Base-by-base conservation (phyloP, 2,888 invertebrate genomes). In the Acronicta alni region DNA sequence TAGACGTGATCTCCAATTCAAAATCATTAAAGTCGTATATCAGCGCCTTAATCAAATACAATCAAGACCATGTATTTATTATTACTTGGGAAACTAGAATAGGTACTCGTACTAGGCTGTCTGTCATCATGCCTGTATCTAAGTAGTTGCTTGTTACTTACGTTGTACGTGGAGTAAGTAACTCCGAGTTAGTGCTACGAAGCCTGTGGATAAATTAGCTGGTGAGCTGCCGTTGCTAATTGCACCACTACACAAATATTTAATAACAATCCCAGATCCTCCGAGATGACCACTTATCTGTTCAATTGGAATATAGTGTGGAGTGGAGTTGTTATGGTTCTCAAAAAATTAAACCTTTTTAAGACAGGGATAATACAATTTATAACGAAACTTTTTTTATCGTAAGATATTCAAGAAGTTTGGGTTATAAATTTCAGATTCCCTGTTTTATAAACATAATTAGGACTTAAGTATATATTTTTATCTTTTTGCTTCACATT, bases 191-290 rank as follows among this genome's bases (percentile, higher is more conserved):
- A 49, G 54, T 35, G 41, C 37, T 47, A 32, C 46, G 57, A 43
- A 38, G 38, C 54, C 48, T 51, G 67, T 80, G 87, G 89, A 91
- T 91, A 88, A 90, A 93, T 93, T 91, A 93, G 90, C 89, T 85
- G 81, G 85, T 86, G 89, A 88, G 91, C 87, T 88, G 89, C 86
- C 85, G 86, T 82, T 85, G 88, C 93, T 94, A 94, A 94, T 93
- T 91, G 92, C 86, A 85, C 84, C 87, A 88, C 93, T 90, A 94
- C 93, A 94, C 94, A 94, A 94, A 94, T 94, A 94, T 94, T 94
- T 94, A 94, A 94, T 93, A 93, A 93, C 91, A 93, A 93, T 93
- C 90, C 90, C 80, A 90, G 91, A 89, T 90, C 89, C 87, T 86
- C 86, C 83, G 85, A 90, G 89, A 89, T 89, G 89, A 87, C 94